Evolutionary conservation across 2,797 vertebrate species (phyloP).

Genomic region (Hippoglossus hippoglossus): DNA sequence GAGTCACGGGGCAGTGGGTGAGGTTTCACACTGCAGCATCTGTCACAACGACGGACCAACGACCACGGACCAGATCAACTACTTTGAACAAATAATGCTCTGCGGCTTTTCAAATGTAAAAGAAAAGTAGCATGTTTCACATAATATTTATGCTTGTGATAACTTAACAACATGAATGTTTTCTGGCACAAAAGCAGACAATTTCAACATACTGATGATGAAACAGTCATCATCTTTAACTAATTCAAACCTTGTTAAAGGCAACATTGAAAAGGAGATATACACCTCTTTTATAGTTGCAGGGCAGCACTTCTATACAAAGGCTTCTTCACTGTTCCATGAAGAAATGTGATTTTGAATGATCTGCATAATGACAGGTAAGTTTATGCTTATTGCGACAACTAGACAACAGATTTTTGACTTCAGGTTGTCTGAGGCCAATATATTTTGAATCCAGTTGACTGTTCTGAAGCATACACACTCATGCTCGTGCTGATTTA

Average conservation of each 20-base stretch:
- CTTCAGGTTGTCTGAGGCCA: neutral
- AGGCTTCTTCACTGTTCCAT: neutral
- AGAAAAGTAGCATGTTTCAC: no score
- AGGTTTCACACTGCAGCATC: conserved; percentile 41
- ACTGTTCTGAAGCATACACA: neutral
- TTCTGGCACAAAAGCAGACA: neutral
- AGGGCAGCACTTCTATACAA: neutral
- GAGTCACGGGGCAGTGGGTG: conserved; percentile 28
- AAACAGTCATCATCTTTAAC: neutral
- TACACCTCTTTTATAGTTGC: no score
- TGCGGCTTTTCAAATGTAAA: no score
- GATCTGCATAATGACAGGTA: no score
- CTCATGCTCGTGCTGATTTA: neutral
- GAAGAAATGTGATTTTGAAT: neutral
- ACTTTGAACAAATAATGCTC: no score
- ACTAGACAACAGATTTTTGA: neutral
- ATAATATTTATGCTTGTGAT: no score
- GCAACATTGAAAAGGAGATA: neutral
- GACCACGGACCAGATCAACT: no score
- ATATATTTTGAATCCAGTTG: neutral
- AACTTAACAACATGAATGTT: no score
- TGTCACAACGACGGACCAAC: neutral
- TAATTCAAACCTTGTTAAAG: neutral
- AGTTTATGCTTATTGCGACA: no score
- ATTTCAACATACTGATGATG: neutral